phyloP scores from a whole-genome alignment of 2,113 vertebrate species.

The Cariama cristata region DNA sequence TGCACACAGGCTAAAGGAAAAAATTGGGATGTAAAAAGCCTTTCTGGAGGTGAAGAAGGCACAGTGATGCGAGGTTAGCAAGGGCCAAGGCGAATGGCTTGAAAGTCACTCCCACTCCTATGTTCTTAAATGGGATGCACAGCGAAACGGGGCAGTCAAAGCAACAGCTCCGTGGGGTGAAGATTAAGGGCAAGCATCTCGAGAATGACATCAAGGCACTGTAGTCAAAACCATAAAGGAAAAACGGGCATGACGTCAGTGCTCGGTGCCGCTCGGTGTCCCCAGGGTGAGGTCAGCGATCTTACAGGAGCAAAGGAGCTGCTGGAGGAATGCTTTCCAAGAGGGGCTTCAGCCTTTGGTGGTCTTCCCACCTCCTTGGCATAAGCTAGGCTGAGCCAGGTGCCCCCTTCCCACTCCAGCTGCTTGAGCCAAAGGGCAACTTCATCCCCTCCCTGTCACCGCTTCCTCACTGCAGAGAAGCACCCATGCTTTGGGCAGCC shows the following conservation, averaged over 20 bases:
- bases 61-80: neutral
- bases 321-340: neutral
- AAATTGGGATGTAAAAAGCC: neutral
- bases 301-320: neutral
- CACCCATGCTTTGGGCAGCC: accelerated
- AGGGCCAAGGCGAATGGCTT: neutral
- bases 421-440: neutral
- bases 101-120: neutral
- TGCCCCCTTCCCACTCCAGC: neutral
- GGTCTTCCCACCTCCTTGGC: neutral
- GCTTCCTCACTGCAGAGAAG: neutral
- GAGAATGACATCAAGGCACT: neutral
- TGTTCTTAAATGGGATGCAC: neutral
- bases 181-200: slow-evolving; percentile 13
- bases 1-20: neutral
- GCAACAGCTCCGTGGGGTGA: neutral
- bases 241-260: neutral
- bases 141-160: neutral
- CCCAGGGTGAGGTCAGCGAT: neutral
- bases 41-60: neutral
- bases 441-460: accelerated
- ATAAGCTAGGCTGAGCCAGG: neutral
- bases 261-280: neutral
- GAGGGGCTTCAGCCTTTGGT: neutral
- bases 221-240: slow-evolving; percentile 37